Percentiles rank a stretch among this genome's conserved stretches.
Conservation (phyloP, 2,888 invertebrate species). For the Aquatica leii region DNA sequence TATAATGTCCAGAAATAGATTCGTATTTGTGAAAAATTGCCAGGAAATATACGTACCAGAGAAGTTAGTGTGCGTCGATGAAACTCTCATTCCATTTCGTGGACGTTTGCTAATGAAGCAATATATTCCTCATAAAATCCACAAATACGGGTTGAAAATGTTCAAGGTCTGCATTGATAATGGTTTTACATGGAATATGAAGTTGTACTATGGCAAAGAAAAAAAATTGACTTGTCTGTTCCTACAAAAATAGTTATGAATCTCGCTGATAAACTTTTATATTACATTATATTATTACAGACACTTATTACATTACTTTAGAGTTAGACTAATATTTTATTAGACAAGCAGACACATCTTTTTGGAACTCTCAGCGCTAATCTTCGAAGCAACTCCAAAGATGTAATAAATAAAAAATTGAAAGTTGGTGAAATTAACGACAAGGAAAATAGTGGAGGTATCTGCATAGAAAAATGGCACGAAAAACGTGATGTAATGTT, state of each 20-base stretch:
- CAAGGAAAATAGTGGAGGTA: background rate
- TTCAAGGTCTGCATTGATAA: background rate
- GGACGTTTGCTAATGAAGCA: background rate
- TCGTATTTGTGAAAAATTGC: background rate
- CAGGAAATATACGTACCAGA: background rate
- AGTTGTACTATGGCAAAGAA: background rate
- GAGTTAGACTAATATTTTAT: too few species aligned
- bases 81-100: constrained; percentile 6
- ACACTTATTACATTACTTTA: too few species aligned
- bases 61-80: background rate
- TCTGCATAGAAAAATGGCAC: background rate
- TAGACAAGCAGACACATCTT: background rate
- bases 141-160: too few species aligned
- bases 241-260: too few species aligned
- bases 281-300: too few species aligned
- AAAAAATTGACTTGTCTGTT: background rate
- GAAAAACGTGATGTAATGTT: too few species aligned
- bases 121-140: background rate
- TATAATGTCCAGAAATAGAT: too few species aligned
- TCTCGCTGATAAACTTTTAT: too few species aligned
- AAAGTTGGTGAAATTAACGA: too few species aligned
- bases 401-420: too few species aligned
- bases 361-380: background rate
- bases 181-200: background rate
- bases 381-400: background rate